Evolutionary conservation across 2,797 vertebrate species (phyloP).

Genomic region (Argya squamiceps): DNA sequence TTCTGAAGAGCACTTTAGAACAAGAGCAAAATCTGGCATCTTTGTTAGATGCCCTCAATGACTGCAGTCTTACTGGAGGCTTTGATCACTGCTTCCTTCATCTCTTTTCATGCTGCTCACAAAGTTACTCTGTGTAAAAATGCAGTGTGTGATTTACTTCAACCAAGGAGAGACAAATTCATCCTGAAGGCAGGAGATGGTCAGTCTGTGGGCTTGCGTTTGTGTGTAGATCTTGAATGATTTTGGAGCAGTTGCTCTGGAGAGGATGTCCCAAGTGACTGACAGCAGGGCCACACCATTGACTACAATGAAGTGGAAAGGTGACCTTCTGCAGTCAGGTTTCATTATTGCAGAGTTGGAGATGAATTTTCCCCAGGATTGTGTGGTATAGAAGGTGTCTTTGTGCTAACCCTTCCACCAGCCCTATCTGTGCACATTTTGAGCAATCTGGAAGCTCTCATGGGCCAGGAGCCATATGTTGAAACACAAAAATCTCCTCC

Average conservation of each 20-base stretch:
- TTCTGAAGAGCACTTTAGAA: conserved; percentile 23
- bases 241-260: not conserved
- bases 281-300: not conserved
- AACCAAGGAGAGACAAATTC: not conserved
- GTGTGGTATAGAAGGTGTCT: not conserved
- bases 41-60: not conserved
- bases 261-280: not conserved
- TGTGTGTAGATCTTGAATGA: not conserved
- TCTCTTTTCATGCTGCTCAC: not conserved
- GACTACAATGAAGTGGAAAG: not conserved
- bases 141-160: not conserved
- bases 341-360: not conserved
- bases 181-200: not conserved
- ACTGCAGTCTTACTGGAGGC: not conserved
- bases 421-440: not conserved
- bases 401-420: not conserved
- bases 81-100: conserved; percentile 33
- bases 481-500: not conserved
- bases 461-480: not conserved
- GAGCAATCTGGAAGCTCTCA: not conserved
- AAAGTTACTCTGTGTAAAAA: not conserved
- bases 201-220: not conserved
- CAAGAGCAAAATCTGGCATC: not conserved
- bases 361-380: not conserved
- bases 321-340: not conserved